Evolutionary conservation across 2,113 vertebrate genomes (phyloP), one percentile per base, ranked within the genome.

Genomic region (Microcebus tavaratra): DNA sequence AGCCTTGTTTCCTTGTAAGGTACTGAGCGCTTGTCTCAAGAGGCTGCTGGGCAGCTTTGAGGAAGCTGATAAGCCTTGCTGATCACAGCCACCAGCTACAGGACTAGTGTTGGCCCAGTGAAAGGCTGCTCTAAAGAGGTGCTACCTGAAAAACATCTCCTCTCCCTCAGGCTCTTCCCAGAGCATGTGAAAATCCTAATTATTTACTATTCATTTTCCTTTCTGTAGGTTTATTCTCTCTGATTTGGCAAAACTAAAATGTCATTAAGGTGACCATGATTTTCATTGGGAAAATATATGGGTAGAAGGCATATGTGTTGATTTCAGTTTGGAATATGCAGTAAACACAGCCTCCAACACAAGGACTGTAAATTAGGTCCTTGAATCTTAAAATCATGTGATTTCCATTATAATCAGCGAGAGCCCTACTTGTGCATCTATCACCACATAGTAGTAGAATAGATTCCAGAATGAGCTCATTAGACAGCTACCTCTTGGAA

Each of bases 201-300:
- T 72, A 91, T 12, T 91, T 75, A 79, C 55, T 76, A 59, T 94
- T 82, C 68, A 61, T 53, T 61, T 96, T 81, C 9, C 29, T 79
- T 90, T 88, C 73, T 95, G 4, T 67, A 93, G 45, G 15, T 89
- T 95, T 36, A 85, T 95, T 94, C 36, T 84, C 53, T 61, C 42
- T 88, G 87, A 97, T 94, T 94, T 96, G 87, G 55, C 78, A 88
- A 87, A 85, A 89, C 53, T 81, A 42, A 89, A 97, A 88, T 92
- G 67, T 76, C 68, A 90, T 7, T 53, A 80, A 97, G 61, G 39
- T 73, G 73, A 93, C 63, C 83, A 29, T 94, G 89, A 91, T 94
- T 97, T 93, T 96, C 57, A 90, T 0, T 53, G 67, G 63, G 14
- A 68, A 31, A 34, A 48, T 72, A 78, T 27, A 36, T 61, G 2